Conservation (phyloP, 2,797 vertebrate genomes). For the Acanthurus leucopareius region DNA sequence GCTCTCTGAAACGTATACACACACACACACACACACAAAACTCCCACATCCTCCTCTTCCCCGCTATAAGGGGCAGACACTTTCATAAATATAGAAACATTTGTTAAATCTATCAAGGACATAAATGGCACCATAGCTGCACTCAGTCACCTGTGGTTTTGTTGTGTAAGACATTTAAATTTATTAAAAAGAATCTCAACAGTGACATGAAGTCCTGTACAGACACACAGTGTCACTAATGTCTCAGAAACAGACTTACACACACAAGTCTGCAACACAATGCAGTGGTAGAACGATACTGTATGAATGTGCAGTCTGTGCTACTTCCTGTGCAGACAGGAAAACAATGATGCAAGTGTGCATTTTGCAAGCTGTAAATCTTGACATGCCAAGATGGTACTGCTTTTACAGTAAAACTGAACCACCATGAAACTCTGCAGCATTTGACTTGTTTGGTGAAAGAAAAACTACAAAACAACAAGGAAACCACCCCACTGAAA, state of each 20-base stretch:
- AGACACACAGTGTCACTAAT: not conserved
- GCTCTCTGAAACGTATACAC: conserved; percentile 5
- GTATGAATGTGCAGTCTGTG: conserved; percentile 19
- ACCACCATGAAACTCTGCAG: not conserved
- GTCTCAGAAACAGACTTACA: not conserved
- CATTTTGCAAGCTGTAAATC: conserved; percentile 48
- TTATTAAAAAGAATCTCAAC: no score
- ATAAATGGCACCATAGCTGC: no score
- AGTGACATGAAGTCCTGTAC: not conserved
- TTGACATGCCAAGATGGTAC: not conserved
- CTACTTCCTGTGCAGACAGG: conserved; percentile 77
- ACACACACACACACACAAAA: not conserved
- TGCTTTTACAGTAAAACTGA: not conserved
- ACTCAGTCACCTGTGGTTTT: no score
- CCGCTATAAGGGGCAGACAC: not conserved
- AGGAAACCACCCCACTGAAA: not conserved
- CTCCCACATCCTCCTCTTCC: not conserved
- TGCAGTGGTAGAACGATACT: conserved; percentile 19
- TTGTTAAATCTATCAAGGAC: no score
- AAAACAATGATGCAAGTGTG: conserved; percentile 35
- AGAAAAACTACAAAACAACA: no score
- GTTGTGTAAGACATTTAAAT: no score
- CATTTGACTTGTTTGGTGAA: no score
- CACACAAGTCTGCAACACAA: conserved; percentile 16
- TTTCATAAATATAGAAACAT: not conserved